Conservation (phyloP, 2,797 vertebrate genomes). For the Lacerta agilis region DNA sequence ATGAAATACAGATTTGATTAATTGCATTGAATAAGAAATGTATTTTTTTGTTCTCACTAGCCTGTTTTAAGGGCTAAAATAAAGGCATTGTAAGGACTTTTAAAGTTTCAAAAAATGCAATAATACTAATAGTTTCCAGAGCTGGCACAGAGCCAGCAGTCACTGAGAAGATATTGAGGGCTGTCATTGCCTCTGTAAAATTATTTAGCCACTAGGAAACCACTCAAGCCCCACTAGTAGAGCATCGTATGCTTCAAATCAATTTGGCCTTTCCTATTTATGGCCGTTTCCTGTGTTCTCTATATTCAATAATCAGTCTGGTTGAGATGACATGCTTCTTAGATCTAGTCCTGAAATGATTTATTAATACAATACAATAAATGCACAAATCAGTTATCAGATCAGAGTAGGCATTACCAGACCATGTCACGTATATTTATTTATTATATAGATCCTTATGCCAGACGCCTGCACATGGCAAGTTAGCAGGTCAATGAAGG, state of each 20-base stretch:
- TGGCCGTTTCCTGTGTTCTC: neutral
- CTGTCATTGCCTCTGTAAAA: neutral
- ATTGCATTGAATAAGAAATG: neutral
- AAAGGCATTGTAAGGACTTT: neutral
- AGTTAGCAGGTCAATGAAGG: neutral
- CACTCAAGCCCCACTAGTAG: neutral
- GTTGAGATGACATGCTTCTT: neutral
- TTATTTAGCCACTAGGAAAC: neutral
- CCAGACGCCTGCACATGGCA: neutral
- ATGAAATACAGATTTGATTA: neutral
- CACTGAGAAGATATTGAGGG: neutral
- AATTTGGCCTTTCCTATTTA: neutral
- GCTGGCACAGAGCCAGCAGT: neutral
- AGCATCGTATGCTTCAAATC: neutral
- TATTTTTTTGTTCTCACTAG: neutral
- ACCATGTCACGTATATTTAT: neutral
- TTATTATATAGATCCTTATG: neutral
- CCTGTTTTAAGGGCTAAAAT: slow-evolving; percentile 1
- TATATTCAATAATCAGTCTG: neutral
- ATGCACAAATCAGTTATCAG: neutral
- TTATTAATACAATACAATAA: neutral
- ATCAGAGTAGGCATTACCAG: neutral
- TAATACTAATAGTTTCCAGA: neutral
- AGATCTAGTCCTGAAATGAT: neutral
- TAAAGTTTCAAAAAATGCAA: neutral